A percentile compares a stretch with the other conserved stretches of the same genome.
Evolutionary conservation across 2,797 vertebrate species (phyloP).

Genomic region (Echeneis naucrates): DNA sequence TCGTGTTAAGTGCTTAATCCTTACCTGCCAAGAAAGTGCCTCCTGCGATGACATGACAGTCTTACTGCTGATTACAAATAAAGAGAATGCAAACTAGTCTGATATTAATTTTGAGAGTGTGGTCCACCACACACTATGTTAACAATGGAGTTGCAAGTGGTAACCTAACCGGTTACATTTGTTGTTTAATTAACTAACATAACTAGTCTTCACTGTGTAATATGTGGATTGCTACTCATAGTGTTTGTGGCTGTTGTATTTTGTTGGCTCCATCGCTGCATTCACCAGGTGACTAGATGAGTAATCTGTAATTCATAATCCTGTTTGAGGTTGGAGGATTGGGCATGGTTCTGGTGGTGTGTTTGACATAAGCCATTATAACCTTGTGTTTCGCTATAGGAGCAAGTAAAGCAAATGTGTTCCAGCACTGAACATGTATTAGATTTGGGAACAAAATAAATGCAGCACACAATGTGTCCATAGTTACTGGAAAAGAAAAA

Average conservation of each 20-base stretch:
- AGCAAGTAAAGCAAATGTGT: neutral
- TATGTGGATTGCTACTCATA: neutral
- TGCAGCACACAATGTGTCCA: neutral
- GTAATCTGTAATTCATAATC: constrained; percentile 47
- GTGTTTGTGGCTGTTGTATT: neutral
- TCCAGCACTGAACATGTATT: constrained; percentile 2
- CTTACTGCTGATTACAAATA: no score
- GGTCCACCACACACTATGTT: no score
- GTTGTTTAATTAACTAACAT: no score
- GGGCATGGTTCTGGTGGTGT: neutral
- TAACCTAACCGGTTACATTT: neutral
- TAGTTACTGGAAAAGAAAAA: neutral
- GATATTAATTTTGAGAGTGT: neutral
- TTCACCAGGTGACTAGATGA: constrained; percentile 11
- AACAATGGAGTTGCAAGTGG: neutral
- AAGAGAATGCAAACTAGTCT: no score
- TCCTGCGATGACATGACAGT: no score
- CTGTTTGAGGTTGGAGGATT: constrained; percentile 33
- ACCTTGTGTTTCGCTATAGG: constrained; percentile 9
- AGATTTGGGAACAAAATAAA: neutral
- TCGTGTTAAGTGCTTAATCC: no score
- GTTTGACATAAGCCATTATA: constrained; percentile 21
- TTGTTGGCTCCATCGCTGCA: neutral
- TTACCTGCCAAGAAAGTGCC: no score
- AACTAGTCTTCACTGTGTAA: no score